Evolutionary conservation across 2,888 invertebrate genomes (phyloP).

Genomic region (Dolichopus griseipennis): DNA sequence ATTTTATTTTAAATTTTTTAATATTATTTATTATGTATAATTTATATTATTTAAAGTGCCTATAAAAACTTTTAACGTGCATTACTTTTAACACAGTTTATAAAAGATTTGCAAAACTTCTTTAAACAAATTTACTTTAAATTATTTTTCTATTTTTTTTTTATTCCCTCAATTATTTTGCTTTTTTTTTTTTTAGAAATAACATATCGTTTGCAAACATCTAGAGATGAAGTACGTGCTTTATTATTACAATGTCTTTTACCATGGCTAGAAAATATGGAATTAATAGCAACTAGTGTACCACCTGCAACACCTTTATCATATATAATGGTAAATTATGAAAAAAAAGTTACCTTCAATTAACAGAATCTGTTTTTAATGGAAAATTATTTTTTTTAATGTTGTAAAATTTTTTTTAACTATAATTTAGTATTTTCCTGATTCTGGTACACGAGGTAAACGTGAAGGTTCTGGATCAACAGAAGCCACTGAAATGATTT

Average conservation of each 20-base stretch:
- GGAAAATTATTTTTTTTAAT: neutral
- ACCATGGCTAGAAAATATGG: constrained; percentile 98
- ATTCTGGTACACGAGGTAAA: constrained; percentile 57
- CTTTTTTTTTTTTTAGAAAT: constrained; percentile 61
- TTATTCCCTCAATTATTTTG: too few relatives aligned
- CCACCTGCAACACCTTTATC: constrained; percentile 80
- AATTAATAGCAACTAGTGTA: constrained; percentile 92
- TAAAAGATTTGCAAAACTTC: too few relatives aligned
- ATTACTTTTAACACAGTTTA: too few relatives aligned
- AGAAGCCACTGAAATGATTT: constrained; percentile 99
- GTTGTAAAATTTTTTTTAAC: neutral
- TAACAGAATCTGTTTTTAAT: neutral
- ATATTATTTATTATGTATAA: too few relatives aligned
- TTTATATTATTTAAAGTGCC: too few relatives aligned
- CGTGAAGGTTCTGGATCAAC: constrained; percentile 96
- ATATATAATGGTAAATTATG: constrained; percentile 63
- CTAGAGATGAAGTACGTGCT: constrained; percentile 85
- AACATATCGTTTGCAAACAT: constrained; percentile 92
- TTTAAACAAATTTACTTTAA: too few relatives aligned
- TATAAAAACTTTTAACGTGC: too few relatives aligned
- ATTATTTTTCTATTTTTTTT: too few relatives aligned
- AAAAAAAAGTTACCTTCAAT: neutral
- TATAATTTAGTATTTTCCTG: constrained; percentile 48
- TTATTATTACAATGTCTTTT: constrained; percentile 83
- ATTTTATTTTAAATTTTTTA: too few relatives aligned